A percentile compares a stretch with the other conserved stretches of the same genome.
These are phyloP conservation scores for Chrysaora quinquecirrha DNA, from an alignment of 30 jellyfish, hydroid and myxozoan genomes.

Conservation along the genomic window DNA sequence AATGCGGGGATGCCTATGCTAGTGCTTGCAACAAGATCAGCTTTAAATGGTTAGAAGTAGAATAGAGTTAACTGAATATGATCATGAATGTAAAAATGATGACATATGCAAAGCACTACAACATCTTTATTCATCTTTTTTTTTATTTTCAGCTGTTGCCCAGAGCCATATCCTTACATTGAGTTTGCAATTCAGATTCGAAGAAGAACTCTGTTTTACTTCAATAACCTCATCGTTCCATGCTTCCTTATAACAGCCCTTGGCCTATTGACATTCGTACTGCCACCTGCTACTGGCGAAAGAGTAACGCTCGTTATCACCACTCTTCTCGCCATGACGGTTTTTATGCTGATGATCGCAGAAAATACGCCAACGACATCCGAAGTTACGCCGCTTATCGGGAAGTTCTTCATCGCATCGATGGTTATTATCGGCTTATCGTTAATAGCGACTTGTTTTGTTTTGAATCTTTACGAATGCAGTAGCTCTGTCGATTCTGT, in stretches of 20 bases:
- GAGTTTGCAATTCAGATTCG: conserved; percentile 78
- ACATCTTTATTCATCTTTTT: too few species aligned
- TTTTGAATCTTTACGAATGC: conserved; percentile 83
- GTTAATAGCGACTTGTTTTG: conserved; percentile 88
- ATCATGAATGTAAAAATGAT: too few species aligned
- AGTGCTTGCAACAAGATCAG: too few species aligned
- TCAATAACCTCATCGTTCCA: conserved; percentile 87
- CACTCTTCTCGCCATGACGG: conserved; percentile 92
- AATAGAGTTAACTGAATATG: too few species aligned
- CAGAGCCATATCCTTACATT: conserved; percentile 82
- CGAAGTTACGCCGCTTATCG: conserved; percentile 86
- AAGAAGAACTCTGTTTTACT: conserved; percentile 82
- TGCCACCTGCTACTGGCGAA: conserved; percentile 98
- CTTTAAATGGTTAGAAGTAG: too few species aligned
- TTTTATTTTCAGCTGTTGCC: conserved; percentile 75
- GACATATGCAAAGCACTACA: too few species aligned
- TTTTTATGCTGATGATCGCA: conserved; percentile 91
- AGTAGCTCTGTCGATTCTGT: conserved; percentile 77
- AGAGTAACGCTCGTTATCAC: conserved; percentile 92
- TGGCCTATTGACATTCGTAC: conserved; percentile 83
- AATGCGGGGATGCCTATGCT: too few species aligned
- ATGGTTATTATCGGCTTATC: conserved; percentile 94
- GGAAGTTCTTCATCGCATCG: conserved; percentile 89
- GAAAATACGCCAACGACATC: conserved; percentile 94
- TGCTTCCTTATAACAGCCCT: conserved; percentile 87